A percentile compares a stretch with the other conserved stretches of the same genome.
Evolutionary conservation across 2,113 vertebrate species (phyloP).

Genomic region (Vireo altiloquus): DNA sequence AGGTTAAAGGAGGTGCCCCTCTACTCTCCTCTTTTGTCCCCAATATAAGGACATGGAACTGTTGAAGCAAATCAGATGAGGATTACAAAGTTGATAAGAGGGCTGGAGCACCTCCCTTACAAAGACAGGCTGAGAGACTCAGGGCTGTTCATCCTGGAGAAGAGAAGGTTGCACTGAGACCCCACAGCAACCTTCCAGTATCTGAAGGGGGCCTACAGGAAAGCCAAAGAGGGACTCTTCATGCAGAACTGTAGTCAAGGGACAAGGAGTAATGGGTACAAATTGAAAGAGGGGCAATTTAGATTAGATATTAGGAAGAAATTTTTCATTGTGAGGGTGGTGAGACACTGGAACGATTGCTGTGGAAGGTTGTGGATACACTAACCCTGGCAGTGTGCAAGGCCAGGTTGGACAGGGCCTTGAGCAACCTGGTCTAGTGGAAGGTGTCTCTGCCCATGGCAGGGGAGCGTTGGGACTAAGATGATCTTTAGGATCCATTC

Average conservation of each 20-base stretch:
- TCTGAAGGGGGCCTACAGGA: background rate
- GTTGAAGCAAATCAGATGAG: background rate
- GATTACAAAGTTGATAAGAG: background rate
- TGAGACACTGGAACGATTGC: background rate
- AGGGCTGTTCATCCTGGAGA: background rate
- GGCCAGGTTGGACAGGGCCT: background rate
- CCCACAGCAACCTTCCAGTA: background rate
- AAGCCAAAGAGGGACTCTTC: background rate
- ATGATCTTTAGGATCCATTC: background rate
- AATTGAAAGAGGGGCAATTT: background rate
- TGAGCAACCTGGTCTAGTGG: background rate
- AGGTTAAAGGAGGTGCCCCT: background rate
- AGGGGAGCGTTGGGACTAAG: rapidly evolving
- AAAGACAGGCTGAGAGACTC: no score
- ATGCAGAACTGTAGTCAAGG: rapidly evolving
- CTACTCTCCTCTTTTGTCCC: background rate
- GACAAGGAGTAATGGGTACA: background rate
- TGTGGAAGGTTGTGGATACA: background rate
- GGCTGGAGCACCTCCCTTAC: background rate
- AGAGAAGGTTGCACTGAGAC: background rate
- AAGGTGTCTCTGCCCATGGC: background rate
- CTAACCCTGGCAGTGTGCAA: background rate
- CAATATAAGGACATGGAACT: background rate
- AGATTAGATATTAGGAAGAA: background rate
- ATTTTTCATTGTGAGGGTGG: background rate